Conservation (phyloP, 2,888 invertebrate genomes). For the Hydroisotoma schaefferi region DNA sequence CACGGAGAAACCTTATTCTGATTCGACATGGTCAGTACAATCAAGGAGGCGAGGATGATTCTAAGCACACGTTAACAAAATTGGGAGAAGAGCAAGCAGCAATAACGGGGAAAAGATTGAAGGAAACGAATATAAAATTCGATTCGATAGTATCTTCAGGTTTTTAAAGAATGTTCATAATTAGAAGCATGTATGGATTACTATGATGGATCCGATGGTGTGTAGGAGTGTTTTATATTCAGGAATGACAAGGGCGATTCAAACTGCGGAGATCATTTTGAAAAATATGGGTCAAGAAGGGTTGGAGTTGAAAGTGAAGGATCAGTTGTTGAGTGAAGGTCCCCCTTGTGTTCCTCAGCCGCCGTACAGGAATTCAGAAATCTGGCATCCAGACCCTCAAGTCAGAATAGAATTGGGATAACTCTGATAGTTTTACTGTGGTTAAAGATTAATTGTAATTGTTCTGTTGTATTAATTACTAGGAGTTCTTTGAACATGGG, state of each 20-base stretch:
- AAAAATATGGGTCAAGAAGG: constrained; percentile 57
- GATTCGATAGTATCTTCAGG: constrained; percentile 54
- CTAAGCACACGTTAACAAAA: constrained; percentile 63
- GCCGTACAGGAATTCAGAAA: constrained; percentile 61
- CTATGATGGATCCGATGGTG: too few relatives aligned
- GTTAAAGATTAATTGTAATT: not conserved
- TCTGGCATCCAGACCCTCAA: constrained; percentile 75
- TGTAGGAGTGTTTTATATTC: too few relatives aligned
- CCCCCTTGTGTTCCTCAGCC: constrained; percentile 94
- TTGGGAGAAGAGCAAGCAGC: constrained; percentile 78
- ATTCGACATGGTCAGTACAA: constrained; percentile 95
- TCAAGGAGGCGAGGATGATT: constrained; percentile 66
- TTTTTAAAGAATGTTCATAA: too few relatives aligned
- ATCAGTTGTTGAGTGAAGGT: constrained; percentile 81
- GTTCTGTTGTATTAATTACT: not conserved
- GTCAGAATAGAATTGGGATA: too few relatives aligned
- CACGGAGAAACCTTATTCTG: constrained; percentile 75
- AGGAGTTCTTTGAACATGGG: constrained; percentile 83
- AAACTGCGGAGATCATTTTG: constrained; percentile 81
- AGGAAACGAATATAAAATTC: constrained; percentile 72
- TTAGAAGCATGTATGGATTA: too few relatives aligned
- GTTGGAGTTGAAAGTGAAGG: constrained; percentile 56
- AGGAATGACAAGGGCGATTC: constrained; percentile 88
- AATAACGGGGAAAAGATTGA: constrained; percentile 74
- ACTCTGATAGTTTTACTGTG: too few relatives aligned